Evolutionary conservation across 2,888 invertebrate species (phyloP).

Genomic region (Galerucella pusilla): DNA sequence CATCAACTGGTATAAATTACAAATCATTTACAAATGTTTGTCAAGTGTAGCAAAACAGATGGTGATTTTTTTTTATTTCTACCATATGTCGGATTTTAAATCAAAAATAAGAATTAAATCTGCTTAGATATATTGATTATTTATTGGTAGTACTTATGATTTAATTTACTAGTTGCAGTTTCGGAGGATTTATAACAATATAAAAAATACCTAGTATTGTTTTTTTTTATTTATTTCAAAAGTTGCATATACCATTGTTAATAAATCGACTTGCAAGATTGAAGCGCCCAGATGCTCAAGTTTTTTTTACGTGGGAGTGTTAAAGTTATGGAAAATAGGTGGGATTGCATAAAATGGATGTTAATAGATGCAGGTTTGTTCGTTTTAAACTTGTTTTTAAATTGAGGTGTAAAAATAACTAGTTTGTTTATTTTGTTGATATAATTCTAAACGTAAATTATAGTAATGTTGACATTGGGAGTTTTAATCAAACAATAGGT

Average conservation of each 20-base stretch:
- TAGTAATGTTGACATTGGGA: too few species aligned
- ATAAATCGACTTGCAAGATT: background rate
- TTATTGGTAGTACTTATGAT: too few species aligned
- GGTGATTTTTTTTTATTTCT: background rate
- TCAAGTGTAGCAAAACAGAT: background rate
- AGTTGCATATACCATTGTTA: too few species aligned
- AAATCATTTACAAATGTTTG: slow-evolving; percentile 2
- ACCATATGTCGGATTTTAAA: background rate
- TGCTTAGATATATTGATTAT: background rate
- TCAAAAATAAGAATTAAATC: background rate
- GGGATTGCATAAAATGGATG: slow-evolving; percentile 16
- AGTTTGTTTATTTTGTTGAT: background rate
- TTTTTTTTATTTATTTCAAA: too few species aligned
- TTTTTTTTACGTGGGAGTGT: slow-evolving; percentile 13
- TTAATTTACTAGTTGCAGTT: too few species aligned
- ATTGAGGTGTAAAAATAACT: slow-evolving; percentile 17
- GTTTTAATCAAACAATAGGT: background rate
- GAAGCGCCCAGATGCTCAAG: slow-evolving; percentile 20
- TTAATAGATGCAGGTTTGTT: slow-evolving; percentile 16
- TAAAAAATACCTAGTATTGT: too few species aligned
- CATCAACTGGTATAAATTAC: background rate
- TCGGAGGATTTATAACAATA: too few species aligned
- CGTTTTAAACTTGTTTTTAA: slow-evolving; percentile 23
- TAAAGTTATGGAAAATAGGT: slow-evolving; percentile 16
- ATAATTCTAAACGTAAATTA: slow-evolving; percentile 7